phyloP scores from a whole-genome alignment of 1,140 invertebrate genomes.

The Macrobrachium rosenbergii region DNA sequence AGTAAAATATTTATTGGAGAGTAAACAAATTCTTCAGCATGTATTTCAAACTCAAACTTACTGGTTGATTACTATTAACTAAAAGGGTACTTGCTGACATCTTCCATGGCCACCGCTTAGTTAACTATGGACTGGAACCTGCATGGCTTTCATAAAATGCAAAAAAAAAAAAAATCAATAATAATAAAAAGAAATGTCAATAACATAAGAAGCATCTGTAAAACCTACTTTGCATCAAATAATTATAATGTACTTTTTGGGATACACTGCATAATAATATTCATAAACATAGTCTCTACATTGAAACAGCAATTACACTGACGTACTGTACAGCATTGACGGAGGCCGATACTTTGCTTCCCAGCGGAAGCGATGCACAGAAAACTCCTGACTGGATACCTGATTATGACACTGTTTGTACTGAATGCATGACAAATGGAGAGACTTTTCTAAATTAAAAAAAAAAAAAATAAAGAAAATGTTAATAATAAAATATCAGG shows the following conservation, averaged over 20 bases:
- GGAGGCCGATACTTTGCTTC: constrained; percentile 57
- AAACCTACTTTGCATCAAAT: constrained; percentile 50
- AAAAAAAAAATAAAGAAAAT: constrained; percentile 31
- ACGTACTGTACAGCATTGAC: constrained; percentile 60
- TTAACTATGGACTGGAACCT: constrained; percentile 65
- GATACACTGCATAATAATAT: constrained; percentile 49
- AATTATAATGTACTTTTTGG: constrained; percentile 52
- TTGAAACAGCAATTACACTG: constrained; percentile 63
- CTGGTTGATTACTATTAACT: neutral
- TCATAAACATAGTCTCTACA: constrained; percentile 52
- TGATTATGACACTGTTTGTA: constrained; percentile 64
- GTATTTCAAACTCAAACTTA: too few relatives aligned
- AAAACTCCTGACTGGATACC: constrained; percentile 60
- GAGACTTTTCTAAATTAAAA: constrained; percentile 43
- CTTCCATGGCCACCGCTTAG: constrained; percentile 60
- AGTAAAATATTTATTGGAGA: too few relatives aligned
- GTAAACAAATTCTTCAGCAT: too few relatives aligned
- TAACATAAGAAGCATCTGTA: constrained; percentile 14
- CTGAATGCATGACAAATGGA: constrained; percentile 51
- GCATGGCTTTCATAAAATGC: constrained; percentile 60
- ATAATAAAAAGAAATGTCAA: constrained; percentile 24
- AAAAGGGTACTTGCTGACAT: constrained; percentile 13
- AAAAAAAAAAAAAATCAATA: constrained; percentile 31
- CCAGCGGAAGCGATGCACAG: constrained; percentile 55
- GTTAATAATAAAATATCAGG: too few relatives aligned